Conservation (phyloP, 2,113 vertebrate genomes). For the Indicator indicator region DNA sequence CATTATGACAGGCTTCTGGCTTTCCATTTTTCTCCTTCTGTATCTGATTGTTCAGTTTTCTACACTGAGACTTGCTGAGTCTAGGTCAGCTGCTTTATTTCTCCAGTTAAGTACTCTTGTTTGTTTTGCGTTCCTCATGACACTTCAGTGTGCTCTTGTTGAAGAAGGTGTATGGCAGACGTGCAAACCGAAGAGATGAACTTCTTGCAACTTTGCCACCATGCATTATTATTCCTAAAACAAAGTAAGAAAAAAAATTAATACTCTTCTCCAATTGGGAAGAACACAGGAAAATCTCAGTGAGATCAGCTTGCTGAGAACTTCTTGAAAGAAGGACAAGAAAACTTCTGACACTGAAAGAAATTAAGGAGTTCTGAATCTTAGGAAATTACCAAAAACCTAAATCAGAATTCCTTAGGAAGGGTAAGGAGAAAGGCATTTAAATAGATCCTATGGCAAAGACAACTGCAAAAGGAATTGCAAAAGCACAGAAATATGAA, state of each 20-base stretch:
- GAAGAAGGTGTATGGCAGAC: not conserved
- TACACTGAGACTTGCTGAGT: not conserved
- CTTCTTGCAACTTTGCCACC: not conserved
- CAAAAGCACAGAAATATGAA: slow-evolving; percentile 27
- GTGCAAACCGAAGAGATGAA: not conserved
- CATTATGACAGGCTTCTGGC: not conserved
- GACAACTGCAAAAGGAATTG: slow-evolving; percentile 16
- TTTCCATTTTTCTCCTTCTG: slow-evolving; percentile 4
- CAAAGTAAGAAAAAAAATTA: not conserved
- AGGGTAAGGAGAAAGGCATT: not conserved
- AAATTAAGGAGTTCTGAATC: not conserved
- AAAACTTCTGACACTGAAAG: not conserved
- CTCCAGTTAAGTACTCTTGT: not conserved
- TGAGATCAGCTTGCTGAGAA: not conserved
- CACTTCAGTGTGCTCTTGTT: not conserved
- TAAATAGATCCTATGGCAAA: not conserved
- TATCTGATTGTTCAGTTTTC: slow-evolving; percentile 6
- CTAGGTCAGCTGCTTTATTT: not conserved
- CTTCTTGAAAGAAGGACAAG: not conserved
- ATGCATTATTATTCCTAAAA: not conserved
- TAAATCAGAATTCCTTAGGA: slow-evolving; percentile 5
- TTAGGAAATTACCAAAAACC: not conserved
- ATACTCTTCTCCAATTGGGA: not conserved
- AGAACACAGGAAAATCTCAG: not conserved
- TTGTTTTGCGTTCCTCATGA: not conserved